Percentiles rank a stretch among this genome's conserved stretches.
phyloP scores from a whole-genome alignment of 1,140 invertebrate species.

The Mycetomoellerius zeteki region DNA sequence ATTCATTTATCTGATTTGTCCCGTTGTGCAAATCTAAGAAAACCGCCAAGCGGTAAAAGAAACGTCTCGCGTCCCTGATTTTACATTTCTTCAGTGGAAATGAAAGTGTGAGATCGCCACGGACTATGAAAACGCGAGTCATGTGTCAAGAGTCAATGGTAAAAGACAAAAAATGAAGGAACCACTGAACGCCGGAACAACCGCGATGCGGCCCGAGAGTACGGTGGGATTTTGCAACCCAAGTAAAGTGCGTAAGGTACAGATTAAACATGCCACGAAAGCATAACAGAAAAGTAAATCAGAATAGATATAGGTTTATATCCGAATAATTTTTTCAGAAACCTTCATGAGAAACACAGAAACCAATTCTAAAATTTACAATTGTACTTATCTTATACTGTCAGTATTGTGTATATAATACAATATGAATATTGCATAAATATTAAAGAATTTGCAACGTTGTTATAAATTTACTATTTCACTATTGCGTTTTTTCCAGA shows the following conservation, averaged over 20 bases:
- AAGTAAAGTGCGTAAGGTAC: slow-evolving; percentile 8
- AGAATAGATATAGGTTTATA: not conserved
- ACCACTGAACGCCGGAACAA: not conserved
- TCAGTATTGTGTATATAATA: too few species aligned
- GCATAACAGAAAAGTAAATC: slow-evolving; percentile 51
- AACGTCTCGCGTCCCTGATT: slow-evolving; percentile 57
- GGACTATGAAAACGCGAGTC: slow-evolving; percentile 19
- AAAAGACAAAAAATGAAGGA: not conserved
- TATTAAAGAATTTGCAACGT: not conserved
- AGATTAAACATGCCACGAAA: slow-evolving; percentile 59
- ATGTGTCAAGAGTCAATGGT: not conserved
- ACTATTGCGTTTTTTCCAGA: not conserved
- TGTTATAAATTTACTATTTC: not conserved
- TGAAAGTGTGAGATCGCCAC: slow-evolving; percentile 35
- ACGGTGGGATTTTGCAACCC: not conserved
- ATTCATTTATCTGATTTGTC: slow-evolving; percentile 34
- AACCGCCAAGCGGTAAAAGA: slow-evolving; percentile 16
- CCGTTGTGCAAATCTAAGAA: slow-evolving; percentile 12
- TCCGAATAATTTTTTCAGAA: not conserved
- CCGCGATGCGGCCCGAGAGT: slow-evolving; percentile 4
- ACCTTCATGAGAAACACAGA: not conserved
- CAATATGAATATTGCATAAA: not conserved
- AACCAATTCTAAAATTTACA: not conserved
- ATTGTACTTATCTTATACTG: too few species aligned
- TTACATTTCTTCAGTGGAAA: slow-evolving; percentile 9